Conservation (phyloP, 2,797 vertebrate genomes). For the Thalassophryne amazonica region DNA sequence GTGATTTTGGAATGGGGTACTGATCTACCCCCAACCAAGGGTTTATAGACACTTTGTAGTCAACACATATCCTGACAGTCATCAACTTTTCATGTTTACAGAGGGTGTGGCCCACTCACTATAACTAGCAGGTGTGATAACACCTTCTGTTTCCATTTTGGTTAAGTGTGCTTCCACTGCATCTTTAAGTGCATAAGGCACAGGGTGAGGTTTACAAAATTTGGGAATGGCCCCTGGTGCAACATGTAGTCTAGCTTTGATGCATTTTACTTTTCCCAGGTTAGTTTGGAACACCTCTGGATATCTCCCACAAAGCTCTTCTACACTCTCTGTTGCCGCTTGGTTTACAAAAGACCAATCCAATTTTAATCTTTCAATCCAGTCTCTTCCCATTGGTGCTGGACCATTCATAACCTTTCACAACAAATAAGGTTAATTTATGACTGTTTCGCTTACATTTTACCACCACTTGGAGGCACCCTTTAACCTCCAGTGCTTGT, state of each 20-base stretch:
- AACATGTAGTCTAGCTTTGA: slow-evolving; percentile 6
- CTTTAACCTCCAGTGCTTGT: not conserved
- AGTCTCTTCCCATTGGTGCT: slow-evolving; percentile 7
- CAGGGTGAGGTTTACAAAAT: not conserved
- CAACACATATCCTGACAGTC: not conserved
- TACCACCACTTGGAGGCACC: not conserved
- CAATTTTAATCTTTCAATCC: slow-evolving; percentile 5
- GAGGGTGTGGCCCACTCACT: not conserved
- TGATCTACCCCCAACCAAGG: slow-evolving; percentile 18
- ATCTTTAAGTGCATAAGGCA: not conserved
- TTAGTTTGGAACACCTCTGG: not conserved
- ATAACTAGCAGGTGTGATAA: not conserved
- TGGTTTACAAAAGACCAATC: slow-evolving; percentile 2
- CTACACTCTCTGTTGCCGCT: not conserved
- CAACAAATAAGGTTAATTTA: not conserved
- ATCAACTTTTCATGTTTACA: too few species aligned
- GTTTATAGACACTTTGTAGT: slow-evolving; percentile 16
- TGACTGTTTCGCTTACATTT: not conserved
- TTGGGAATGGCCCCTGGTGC: not conserved
- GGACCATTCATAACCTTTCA: slow-evolving; percentile 4
- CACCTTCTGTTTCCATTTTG: slow-evolving; percentile 1
- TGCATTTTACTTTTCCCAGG: not conserved
- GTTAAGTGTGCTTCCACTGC: not conserved
- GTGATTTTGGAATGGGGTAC: slow-evolving; percentile 10
- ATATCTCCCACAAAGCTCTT: not conserved